Base-by-base conservation (phyloP, 92 coral and sea anemone genomes). In the Porites rus region DNA sequence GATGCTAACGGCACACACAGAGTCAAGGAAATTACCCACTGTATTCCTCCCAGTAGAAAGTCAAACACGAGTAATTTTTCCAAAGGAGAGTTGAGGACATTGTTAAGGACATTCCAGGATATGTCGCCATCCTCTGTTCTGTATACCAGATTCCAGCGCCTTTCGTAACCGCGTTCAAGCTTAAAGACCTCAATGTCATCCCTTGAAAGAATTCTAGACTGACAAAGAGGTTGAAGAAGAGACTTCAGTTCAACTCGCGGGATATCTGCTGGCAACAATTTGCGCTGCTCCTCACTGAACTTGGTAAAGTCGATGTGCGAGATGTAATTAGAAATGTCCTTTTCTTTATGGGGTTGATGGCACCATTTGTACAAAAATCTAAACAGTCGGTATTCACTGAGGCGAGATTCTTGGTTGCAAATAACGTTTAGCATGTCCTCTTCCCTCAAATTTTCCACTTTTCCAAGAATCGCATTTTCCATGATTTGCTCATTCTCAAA, bases 301-400 rank as follows among this genome's bases (percentile, higher is more conserved):
- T 78, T 83, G 12, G 95, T 75, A 62, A 94, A 95, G 80, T 95
- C 95, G 28, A 95, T 86, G 69, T 69, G 64, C 13, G 87, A 53
- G 43, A 91, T 80, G 77, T 69, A 89, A 8, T 18, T 21, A 19
- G 84, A 31, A 77, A 91, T 88, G 69, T 82, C 88, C 22, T 76
- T 89, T 46, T 77, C 80, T 59, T 81, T 79, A 10, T 20, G 11
- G 60, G 77, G 46, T 13, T 83, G 90, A 38, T 81, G 56, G 81
- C 95, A 92, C 97, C 97, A 94, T 72, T 91, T 94, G 78, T 89
- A 94, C 60, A 94, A 89, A 61, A 86, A 89, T 56, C 97, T 87
- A 56, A 94, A 94, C 56, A 94, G 60, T 70, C 92, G 90, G 65
- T 89, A 94, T 72, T 94, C 97, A 74, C 95, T 83, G 31, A 87